Conservation (phyloP, 2,797 vertebrate genomes). For the Neosilurus hyrtlii region DNA sequence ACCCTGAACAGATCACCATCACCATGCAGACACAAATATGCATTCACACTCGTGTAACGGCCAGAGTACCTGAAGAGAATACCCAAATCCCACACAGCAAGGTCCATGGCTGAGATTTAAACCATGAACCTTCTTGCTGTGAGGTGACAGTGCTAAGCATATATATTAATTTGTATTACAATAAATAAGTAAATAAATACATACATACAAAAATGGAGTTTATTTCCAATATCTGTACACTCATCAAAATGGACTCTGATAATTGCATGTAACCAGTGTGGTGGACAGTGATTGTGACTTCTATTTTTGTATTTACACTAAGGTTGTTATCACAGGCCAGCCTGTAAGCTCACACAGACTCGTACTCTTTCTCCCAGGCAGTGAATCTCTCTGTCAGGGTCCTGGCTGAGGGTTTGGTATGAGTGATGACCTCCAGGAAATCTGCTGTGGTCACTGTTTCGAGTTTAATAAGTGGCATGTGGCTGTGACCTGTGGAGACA, state of each 20-base stretch:
- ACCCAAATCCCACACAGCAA: too few relatives aligned
- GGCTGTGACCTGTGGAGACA: slow-evolving; percentile 65
- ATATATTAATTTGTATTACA: too few relatives aligned
- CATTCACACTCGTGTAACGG: too few relatives aligned
- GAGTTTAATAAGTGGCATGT: slow-evolving; percentile 72
- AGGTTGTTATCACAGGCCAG: neutral
- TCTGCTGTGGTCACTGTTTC: slow-evolving; percentile 85
- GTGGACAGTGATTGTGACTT: neutral
- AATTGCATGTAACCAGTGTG: neutral
- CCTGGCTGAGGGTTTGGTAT: slow-evolving; percentile 88
- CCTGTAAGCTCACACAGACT: slow-evolving; percentile 71
- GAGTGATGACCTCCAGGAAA: slow-evolving; percentile 83
- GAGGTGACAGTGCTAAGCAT: too few relatives aligned
- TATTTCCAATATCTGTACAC: neutral
- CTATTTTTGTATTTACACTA: neutral
- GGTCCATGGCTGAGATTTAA: too few relatives aligned
- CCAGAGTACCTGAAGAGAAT: too few relatives aligned
- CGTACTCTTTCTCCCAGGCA: slow-evolving; percentile 86
- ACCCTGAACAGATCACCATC: too few relatives aligned
- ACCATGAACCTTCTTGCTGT: too few relatives aligned
- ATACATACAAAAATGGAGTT: neutral
- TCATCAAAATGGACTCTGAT: neutral
- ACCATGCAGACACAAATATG: too few relatives aligned
- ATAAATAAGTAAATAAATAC: neutral
- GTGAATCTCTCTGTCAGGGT: slow-evolving; percentile 80